Conservation (phyloP, 37 sponge, comb jelly and placozoan species). For the Spongia lamella region DNA sequence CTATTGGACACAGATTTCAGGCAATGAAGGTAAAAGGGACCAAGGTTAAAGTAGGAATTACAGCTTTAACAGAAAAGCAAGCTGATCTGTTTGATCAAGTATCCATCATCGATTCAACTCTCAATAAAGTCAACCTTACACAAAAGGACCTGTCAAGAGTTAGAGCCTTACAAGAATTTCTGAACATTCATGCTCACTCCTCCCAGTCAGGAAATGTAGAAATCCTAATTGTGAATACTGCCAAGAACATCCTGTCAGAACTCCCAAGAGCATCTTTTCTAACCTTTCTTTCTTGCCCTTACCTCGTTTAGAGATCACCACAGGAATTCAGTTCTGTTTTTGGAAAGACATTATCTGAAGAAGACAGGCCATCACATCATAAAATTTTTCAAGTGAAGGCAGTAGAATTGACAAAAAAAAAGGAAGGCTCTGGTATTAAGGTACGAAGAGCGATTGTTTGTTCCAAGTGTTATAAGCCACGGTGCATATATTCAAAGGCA, state of each 20-base stretch:
- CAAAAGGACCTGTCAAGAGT: neutral
- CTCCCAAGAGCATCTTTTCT: neutral
- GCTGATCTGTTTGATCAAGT: too few species aligned
- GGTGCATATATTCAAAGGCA: too few species aligned
- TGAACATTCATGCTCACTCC: constrained; percentile 6
- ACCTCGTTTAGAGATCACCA: too few species aligned
- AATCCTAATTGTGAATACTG: constrained; percentile 2
- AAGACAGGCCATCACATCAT: neutral
- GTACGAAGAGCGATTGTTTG: too few species aligned
- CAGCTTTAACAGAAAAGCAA: too few species aligned
- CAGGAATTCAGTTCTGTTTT: too few species aligned
- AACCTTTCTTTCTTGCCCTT: neutral
- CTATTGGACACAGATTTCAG: neutral
- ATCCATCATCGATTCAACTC: too few species aligned
- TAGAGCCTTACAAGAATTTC: neutral
- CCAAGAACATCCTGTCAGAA: constrained; percentile 13
- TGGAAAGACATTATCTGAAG: too few species aligned
- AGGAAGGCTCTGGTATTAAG: too few species aligned
- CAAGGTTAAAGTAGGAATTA: neutral
- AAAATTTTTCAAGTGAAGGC: too few species aligned
- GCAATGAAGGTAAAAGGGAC: constrained; percentile 1
- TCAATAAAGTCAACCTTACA: neutral
- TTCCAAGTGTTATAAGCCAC: too few species aligned
- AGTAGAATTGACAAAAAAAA: too few species aligned
- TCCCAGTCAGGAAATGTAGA: constrained; percentile 9